Evolutionary conservation across 2,113 vertebrate genomes (phyloP).

Genomic region (Macheiramphus alcinus): DNA sequence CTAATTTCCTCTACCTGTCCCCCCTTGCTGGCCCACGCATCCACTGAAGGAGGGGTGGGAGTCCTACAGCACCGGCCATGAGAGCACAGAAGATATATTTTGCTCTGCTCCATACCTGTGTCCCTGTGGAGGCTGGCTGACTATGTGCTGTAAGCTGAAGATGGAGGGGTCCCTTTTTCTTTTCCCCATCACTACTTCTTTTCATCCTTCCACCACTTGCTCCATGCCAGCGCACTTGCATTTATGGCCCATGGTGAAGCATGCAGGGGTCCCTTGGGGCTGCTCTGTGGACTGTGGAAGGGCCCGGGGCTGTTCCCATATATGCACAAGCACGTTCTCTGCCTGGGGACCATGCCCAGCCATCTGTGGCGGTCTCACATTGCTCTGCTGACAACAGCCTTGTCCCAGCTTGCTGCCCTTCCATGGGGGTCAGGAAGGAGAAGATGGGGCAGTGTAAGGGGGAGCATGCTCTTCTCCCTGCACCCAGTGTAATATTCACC

Average conservation of each 20-base stretch:
- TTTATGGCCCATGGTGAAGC: neutral
- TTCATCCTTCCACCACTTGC: neutral
- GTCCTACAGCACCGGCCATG: neutral
- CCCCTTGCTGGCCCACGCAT: neutral
- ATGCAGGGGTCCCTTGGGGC: neutral
- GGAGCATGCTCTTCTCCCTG: neutral
- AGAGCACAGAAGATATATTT: neutral
- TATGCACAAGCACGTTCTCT: neutral
- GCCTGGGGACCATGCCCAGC: too few species aligned
- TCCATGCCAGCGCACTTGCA: too few species aligned
- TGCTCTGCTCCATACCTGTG: neutral
- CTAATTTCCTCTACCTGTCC: neutral
- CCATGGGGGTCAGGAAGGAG: neutral
- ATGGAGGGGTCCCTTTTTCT: neutral
- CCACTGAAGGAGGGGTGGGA: neutral
- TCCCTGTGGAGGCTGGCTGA: neutral
- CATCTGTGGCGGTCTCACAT: neutral
- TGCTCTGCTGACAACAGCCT: neutral
- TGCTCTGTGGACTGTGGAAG: neutral
- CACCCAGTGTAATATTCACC: neutral
- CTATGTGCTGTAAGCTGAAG: neutral
- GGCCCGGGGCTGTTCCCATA: neutral
- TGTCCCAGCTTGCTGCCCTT: neutral
- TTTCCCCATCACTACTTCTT: neutral
- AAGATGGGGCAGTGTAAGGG: neutral